phyloP scores from a whole-genome alignment of 2,113 vertebrate genomes.

The Scortum barcoo region DNA sequence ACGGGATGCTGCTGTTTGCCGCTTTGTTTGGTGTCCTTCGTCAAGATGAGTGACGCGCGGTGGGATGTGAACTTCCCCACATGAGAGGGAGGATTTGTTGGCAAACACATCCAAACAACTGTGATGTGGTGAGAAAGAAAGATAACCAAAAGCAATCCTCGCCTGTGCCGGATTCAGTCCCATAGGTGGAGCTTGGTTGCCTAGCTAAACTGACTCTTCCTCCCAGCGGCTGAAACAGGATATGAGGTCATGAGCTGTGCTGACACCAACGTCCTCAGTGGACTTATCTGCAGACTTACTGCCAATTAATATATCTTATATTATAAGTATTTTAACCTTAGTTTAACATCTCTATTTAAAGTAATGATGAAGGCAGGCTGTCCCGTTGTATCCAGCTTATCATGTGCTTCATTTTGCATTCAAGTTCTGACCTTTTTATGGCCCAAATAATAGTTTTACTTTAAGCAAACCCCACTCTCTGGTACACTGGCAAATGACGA shows the following conservation, averaged over 20 bases:
- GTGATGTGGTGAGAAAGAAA: slow-evolving; percentile 1
- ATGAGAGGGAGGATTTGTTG: not conserved
- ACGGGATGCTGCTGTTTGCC: not conserved
- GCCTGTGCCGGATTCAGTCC: not conserved
- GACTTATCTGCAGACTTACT: slow-evolving; percentile 21
- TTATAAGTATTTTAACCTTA: not conserved
- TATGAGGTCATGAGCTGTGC: slow-evolving; percentile 52
- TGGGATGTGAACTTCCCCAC: not conserved
- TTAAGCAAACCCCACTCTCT: not conserved
- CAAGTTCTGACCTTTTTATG: not conserved
- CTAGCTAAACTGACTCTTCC: slow-evolving; percentile 26
- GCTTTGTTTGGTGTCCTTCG: slow-evolving; percentile 31
- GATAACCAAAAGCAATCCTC: not conserved
- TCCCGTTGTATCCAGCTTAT: not conserved
- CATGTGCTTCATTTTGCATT: not conserved
- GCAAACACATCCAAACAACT: not conserved
- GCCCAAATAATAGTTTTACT: not conserved
- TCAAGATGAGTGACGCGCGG: not conserved
- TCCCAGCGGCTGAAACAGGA: slow-evolving; percentile 39
- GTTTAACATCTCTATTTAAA: not conserved
- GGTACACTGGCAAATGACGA: not conserved
- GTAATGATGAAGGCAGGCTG: not conserved
- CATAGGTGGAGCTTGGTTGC: slow-evolving; percentile 7
- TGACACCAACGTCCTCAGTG: slow-evolving; percentile 34
- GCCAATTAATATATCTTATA: not conserved